Conservation (phyloP, 2,113 vertebrate species). For the Megalops atlanticus region DNA sequence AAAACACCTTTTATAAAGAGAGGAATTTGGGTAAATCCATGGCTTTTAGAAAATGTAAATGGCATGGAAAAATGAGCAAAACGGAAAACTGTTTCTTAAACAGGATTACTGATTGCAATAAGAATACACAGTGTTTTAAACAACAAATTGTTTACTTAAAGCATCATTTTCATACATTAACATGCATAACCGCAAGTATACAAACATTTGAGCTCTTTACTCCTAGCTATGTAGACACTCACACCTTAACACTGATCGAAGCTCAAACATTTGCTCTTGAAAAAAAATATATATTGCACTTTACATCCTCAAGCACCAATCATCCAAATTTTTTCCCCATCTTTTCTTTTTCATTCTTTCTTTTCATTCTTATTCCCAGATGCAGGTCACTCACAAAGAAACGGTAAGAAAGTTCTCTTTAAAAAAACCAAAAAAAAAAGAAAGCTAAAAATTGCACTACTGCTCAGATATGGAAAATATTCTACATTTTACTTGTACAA, state of each 20-base stretch:
- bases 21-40: neutral
- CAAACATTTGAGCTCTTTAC: conserved; percentile 73
- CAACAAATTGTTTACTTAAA: conserved; percentile 81
- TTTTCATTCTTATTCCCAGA: conserved; percentile 61
- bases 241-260: conserved; percentile 81
- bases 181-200: conserved; percentile 87
- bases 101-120: neutral
- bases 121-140: conserved; percentile 44
- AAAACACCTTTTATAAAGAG: neutral
- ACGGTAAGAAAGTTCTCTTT: conserved; percentile 67
- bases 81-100: neutral
- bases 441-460: conserved; percentile 84
- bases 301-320: conserved; percentile 64
- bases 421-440: conserved; percentile 54
- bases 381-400: conserved; percentile 76
- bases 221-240: conserved; percentile 82
- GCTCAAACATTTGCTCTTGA: conserved; percentile 74
- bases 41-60: neutral
- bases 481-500: conserved; percentile 88
- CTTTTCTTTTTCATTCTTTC: neutral
- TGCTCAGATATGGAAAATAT: conserved; percentile 88
- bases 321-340: neutral
- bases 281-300: conserved; percentile 97
- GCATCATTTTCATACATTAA: conserved; percentile 62
- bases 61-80: neutral